phyloP scores from a whole-genome alignment of 1,140 invertebrate species.

The Lethocerus indicus region DNA sequence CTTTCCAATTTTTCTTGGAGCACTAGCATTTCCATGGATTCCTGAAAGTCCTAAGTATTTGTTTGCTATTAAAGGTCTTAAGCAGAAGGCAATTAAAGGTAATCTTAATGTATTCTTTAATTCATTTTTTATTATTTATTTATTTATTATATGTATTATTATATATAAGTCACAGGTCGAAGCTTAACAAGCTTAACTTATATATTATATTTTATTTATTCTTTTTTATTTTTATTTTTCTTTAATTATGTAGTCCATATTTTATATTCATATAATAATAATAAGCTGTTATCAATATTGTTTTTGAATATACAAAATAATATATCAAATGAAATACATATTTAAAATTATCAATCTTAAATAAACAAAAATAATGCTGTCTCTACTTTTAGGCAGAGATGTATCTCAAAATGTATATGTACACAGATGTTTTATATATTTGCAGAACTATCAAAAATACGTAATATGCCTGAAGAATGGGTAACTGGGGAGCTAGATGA shows the following conservation, averaged over 20 bases:
- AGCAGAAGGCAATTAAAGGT: constrained; percentile 42
- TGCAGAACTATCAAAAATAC: constrained; percentile 23
- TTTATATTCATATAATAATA: no score
- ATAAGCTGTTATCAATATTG: no score
- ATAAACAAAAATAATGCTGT: neutral
- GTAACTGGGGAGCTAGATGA: constrained; percentile 28
- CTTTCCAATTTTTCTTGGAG: constrained; percentile 21
- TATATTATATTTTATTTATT: neutral
- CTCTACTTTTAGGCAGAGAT: no score
- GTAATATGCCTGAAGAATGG: constrained; percentile 26
- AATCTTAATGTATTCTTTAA: constrained; percentile 14
- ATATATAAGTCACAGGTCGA: neutral
- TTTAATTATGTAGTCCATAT: no score
- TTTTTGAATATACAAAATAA: no score
- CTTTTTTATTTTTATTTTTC: no score
- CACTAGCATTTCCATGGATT: constrained; percentile 37
- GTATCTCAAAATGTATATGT: neutral
- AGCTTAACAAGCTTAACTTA: neutral
- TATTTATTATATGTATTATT: neutral
- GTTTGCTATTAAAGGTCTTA: constrained; percentile 45
- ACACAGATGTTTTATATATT: neutral
- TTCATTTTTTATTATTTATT: neutral
- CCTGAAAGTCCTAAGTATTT: constrained; percentile 78
- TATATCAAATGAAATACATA: no score
- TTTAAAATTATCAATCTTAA: neutral